phyloP scores from a whole-genome alignment of 2,888 invertebrate species.

The Loripinus fragilis region DNA sequence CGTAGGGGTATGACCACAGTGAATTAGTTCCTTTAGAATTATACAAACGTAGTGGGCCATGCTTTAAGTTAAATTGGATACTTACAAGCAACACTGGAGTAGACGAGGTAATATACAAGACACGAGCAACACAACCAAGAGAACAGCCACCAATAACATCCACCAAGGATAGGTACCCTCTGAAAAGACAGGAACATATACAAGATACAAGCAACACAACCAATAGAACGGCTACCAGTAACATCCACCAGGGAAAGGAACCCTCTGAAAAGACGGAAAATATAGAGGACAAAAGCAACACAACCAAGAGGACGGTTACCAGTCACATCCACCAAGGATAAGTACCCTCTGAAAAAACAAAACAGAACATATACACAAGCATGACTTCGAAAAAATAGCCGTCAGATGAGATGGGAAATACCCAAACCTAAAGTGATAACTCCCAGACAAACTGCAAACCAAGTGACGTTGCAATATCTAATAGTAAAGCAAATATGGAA shows the following conservation, averaged over 20 bases:
- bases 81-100: conserved; percentile 49
- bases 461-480: too few relatives aligned
- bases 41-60: too few relatives aligned
- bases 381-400: too few relatives aligned
- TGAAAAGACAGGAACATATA: conserved; percentile 28
- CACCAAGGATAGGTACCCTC: conserved; percentile 60
- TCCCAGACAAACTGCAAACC: too few relatives aligned
- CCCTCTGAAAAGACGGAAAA: conserved; percentile 44
- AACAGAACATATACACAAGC: neutral
- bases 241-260: conserved; percentile 59
- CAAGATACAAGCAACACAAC: conserved; percentile 21
- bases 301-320: conserved; percentile 48
- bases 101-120: conserved; percentile 58
- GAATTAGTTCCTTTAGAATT: too few relatives aligned
- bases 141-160: conserved; percentile 55
- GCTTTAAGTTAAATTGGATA: too few relatives aligned
- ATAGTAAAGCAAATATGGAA: too few relatives aligned
- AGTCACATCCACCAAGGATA: conserved; percentile 62
- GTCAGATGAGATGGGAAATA: too few relatives aligned
- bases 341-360: conserved; percentile 46
- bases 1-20: too few relatives aligned
- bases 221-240: conserved; percentile 53
- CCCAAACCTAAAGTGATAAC: too few relatives aligned
- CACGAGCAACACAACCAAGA: conserved; percentile 48
- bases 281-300: neutral